Conservation (phyloP, 2,797 vertebrate species). For the Coluber constrictor region DNA sequence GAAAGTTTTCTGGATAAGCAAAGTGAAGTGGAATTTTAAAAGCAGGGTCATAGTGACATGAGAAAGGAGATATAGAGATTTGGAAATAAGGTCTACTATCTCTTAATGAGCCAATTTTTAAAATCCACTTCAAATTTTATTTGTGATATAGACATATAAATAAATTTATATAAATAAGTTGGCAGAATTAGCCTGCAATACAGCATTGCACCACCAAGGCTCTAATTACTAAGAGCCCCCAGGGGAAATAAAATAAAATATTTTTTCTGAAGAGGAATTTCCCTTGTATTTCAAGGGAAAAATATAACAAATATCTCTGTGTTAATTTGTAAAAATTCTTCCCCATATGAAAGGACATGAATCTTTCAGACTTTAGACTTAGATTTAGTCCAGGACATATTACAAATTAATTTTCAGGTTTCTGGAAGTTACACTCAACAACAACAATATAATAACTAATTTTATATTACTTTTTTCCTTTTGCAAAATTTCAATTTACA, state of each 20-base stretch:
- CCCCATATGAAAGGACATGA: background rate
- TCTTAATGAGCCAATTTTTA: background rate
- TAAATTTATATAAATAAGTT: background rate
- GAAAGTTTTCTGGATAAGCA: background rate
- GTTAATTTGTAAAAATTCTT: background rate
- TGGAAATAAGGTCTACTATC: background rate
- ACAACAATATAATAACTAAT: background rate
- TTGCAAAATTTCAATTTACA: background rate
- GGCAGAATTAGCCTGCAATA: background rate
- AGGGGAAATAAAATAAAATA: background rate
- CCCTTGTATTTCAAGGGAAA: background rate
- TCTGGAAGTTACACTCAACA: background rate
- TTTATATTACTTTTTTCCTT: background rate
- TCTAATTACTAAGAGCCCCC: background rate
- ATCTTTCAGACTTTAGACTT: background rate
- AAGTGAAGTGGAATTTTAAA: background rate
- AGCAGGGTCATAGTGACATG: rapidly evolving
- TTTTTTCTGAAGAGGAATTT: background rate
- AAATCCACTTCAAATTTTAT: background rate
- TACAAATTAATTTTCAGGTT: background rate
- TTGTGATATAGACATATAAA: background rate
- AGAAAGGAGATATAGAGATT: background rate
- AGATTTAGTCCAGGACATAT: background rate
- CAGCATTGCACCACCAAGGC: background rate
- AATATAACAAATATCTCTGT: background rate